A percentile compares a stretch with the other conserved stretches of the same genome.
phyloP scores from a whole-genome alignment of 2,797 vertebrate genomes.

The Anolis apletophallus region DNA sequence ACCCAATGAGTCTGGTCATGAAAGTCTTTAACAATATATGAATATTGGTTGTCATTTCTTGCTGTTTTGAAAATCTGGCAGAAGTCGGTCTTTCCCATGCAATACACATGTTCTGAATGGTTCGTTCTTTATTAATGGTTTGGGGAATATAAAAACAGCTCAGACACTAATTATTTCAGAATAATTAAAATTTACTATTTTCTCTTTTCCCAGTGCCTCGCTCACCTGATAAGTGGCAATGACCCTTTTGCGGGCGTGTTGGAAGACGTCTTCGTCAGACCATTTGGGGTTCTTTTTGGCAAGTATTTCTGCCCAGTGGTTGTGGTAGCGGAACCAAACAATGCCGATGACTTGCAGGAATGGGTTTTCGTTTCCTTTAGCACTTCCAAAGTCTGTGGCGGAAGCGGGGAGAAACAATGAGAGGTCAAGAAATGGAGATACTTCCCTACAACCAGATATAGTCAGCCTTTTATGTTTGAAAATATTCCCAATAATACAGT shows the following conservation, averaged over 20 bases:
- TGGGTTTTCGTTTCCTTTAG: slow-evolving; percentile 91
- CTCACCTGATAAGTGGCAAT: slow-evolving; percentile 94
- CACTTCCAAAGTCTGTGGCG: slow-evolving; percentile 89
- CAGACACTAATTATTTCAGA: no score
- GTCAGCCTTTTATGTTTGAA: no score
- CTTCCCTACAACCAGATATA: background rate
- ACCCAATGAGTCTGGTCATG: no score
- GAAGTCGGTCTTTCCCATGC: no score
- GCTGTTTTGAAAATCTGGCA: no score
- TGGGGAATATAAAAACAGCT: background rate
- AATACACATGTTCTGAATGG: background rate
- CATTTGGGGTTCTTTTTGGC: slow-evolving; percentile 79
- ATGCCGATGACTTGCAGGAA: slow-evolving; percentile 91
- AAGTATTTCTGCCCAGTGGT: slow-evolving; percentile 83
- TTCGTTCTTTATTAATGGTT: background rate
- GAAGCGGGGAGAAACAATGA: background rate
- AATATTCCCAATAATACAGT: no score
- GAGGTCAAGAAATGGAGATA: background rate
- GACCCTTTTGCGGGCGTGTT: slow-evolving; percentile 90
- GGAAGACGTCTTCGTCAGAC: slow-evolving; percentile 94
- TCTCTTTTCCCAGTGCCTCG: no score
- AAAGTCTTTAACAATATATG: no score
- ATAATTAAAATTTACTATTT: background rate
- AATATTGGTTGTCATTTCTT: no score
- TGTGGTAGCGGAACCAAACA: slow-evolving; percentile 97